Evolutionary conservation across 2,113 vertebrate species (phyloP).

Genomic region (Gobiocypris rarus): DNA sequence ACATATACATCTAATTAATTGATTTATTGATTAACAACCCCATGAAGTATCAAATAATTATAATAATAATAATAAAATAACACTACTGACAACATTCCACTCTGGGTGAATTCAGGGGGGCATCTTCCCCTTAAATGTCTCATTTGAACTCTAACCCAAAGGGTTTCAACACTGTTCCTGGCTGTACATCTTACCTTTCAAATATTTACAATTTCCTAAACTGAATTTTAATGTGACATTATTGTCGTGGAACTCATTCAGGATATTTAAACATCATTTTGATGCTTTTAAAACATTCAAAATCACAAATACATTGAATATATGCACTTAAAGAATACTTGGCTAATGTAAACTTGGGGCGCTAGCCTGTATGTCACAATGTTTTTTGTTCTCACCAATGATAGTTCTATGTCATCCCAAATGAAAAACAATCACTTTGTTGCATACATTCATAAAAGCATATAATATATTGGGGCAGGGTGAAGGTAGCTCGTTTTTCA

Average conservation of each 20-base stretch:
- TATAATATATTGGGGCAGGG: not conserved
- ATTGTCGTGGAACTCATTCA: not conserved
- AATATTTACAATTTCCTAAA: not conserved
- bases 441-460: constrained; percentile 39
- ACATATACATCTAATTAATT: not conserved
- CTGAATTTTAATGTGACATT: not conserved
- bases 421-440: constrained; percentile 15
- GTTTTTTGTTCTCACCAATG: not conserved
- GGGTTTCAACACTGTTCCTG: too few relatives aligned
- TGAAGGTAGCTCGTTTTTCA: not conserved
- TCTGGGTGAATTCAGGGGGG: not conserved
- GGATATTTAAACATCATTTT: constrained; percentile 1
- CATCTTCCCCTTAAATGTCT: not conserved
- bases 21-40: not conserved
- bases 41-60: too few relatives aligned
- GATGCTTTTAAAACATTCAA: constrained; percentile 22
- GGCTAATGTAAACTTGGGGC: not conserved
- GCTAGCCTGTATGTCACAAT: too few relatives aligned
- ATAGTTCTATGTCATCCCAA: not conserved
- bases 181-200: not conserved
- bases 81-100: not conserved
- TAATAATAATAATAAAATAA: too few relatives aligned
- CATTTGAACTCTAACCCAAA: not conserved
- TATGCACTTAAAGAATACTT: not conserved
- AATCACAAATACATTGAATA: not conserved